Conservation (phyloP, 1,140 invertebrate species). For the Carcinoscorpius rotundicauda region DNA sequence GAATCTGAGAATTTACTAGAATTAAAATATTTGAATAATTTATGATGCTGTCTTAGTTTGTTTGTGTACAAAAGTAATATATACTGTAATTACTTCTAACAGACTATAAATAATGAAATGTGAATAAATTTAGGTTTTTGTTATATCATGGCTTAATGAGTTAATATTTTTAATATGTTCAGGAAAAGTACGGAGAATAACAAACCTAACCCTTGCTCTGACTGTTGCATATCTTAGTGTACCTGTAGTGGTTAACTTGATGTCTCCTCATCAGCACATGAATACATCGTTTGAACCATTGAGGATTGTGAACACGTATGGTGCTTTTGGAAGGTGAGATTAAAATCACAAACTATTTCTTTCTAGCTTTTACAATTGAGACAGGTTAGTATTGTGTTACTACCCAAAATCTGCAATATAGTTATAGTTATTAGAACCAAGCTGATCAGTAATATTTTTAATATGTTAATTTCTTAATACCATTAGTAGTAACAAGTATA, state of each 20-base stretch:
- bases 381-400: too few species aligned
- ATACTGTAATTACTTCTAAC: too few species aligned
- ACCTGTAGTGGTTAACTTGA: slow-evolving; percentile 35
- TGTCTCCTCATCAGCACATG: slow-evolving; percentile 36
- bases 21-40: not conserved
- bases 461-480: too few species aligned
- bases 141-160: too few species aligned
- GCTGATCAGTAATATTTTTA: too few species aligned
- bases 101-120: too few species aligned
- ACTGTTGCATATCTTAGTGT: slow-evolving; percentile 35
- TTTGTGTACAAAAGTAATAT: slow-evolving; percentile 2
- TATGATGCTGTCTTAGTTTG: not conserved
- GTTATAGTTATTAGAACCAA: too few species aligned
- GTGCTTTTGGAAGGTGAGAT: slow-evolving; percentile 37
- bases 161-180: not conserved
- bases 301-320: slow-evolving; percentile 38
- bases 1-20: too few species aligned
- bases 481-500: too few species aligned
- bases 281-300: slow-evolving; percentile 39
- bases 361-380: not conserved
- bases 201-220: slow-evolving; percentile 30
- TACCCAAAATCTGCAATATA: too few species aligned
- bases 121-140: too few species aligned
- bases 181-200: slow-evolving; percentile 10
- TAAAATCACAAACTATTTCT: not conserved